Evolutionary conservation across 1,140 invertebrate species (phyloP).

Genomic region (Drosophila obscura): DNA sequence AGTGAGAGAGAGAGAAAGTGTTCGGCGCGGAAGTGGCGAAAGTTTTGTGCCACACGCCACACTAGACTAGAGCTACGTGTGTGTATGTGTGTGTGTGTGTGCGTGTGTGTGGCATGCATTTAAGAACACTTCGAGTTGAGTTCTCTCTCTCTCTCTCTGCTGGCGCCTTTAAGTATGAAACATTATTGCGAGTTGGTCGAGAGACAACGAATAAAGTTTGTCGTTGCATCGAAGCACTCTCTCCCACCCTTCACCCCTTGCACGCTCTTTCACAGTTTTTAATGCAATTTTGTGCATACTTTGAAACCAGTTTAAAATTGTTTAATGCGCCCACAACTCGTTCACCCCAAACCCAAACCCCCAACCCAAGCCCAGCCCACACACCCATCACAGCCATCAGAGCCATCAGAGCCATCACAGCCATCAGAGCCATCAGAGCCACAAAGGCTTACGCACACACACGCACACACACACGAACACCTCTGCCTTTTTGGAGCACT

Average conservation of each 20-base stretch:
- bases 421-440: background rate
- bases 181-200: conserved; percentile 3
- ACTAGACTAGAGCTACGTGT: conserved; percentile 3
- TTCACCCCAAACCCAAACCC: background rate
- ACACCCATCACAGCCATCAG: too few species aligned
- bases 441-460: conserved; percentile 28
- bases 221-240: background rate
- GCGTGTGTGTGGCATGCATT: conserved; percentile 25
- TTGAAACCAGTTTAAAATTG: conserved; percentile 57
- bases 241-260: background rate
- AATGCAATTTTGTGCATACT: conserved; percentile 58
- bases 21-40: conserved; percentile 50
- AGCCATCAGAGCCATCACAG: background rate
- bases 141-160: too few species aligned
- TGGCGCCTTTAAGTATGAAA: conserved; percentile 28
- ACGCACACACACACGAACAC: conserved; percentile 18
- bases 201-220: conserved; percentile 27
- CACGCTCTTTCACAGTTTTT: conserved; percentile 30
- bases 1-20: conserved; percentile 19
- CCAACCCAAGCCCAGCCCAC: background rate
- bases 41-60: conserved; percentile 56
- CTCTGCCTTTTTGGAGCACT: background rate
- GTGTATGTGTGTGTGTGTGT: background rate
- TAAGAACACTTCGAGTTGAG: conserved; percentile 41
- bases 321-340: conserved; percentile 44